phyloP scores from a whole-genome alignment of 2,797 vertebrate species.

The Lagocephalus sceleratus region DNA sequence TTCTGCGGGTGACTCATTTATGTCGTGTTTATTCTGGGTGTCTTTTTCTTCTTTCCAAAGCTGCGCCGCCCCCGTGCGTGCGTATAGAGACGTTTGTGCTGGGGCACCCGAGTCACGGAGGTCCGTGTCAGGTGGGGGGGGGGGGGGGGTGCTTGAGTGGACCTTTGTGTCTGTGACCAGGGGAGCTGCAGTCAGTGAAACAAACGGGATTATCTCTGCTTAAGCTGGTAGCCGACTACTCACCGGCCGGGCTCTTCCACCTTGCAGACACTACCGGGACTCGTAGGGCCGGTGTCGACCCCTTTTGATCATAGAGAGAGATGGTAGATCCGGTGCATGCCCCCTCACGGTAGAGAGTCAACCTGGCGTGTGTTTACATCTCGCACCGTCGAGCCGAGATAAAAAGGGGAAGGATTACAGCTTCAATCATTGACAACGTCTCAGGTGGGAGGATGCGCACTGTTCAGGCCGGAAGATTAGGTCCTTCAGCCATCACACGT shows the following conservation, averaged over 20 bases:
- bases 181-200: constrained; percentile 49
- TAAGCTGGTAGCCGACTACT: constrained; percentile 41
- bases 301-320: constrained; percentile 43
- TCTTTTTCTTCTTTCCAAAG: constrained; percentile 18
- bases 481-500: constrained; percentile 42
- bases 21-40: constrained; percentile 53
- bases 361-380: too few relatives aligned
- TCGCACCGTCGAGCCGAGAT: constrained; percentile 1
- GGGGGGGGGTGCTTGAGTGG: constrained; percentile 45
- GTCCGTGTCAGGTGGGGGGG: constrained; percentile 37
- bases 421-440: constrained; percentile 42
- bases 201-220: constrained; percentile 64
- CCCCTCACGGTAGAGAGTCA: neutral
- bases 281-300: constrained; percentile 40
- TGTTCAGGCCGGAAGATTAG: constrained; percentile 51
- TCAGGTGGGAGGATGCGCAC: constrained; percentile 56
- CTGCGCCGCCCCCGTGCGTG: neutral
- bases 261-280: constrained; percentile 48
- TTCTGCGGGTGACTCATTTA: constrained; percentile 61
- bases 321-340: constrained; percentile 14
- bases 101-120: constrained; percentile 1
- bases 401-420: constrained; percentile 32
- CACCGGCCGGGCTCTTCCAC: constrained; percentile 44
- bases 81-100: neutral
- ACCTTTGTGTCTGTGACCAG: constrained; percentile 23